Percentiles rank a stretch among this genome's conserved stretches.
Evolutionary conservation across 2,888 invertebrate species (phyloP).

Genomic region (Aleiodes leptofemur): DNA sequence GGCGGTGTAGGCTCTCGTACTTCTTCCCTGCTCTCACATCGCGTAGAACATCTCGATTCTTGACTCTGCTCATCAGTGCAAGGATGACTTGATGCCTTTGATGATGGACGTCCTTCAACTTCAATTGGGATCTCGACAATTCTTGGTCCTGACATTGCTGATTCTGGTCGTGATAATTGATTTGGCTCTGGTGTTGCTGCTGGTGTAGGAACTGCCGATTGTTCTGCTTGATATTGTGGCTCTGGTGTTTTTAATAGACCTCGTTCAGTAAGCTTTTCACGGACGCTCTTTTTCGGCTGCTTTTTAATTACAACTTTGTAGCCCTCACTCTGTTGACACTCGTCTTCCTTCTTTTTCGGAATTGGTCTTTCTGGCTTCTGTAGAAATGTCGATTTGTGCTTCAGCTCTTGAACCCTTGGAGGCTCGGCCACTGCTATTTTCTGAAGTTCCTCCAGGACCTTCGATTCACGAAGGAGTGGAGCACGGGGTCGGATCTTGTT

Average conservation of each 20-base stretch:
- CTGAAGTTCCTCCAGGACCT: conserved; percentile 79
- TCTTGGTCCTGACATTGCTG: conserved; percentile 53
- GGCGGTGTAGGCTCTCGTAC: conserved; percentile 37
- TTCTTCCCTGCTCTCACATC: conserved; percentile 40
- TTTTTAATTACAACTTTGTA: conserved; percentile 72
- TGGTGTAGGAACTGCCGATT: conserved; percentile 22
- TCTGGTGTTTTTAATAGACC: conserved; percentile 64
- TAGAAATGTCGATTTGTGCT: conserved; percentile 82
- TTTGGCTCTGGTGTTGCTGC: conserved; percentile 62
- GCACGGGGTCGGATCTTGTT: conserved; percentile 82
- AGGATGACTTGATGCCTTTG: conserved; percentile 53
- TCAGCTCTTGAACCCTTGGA: conserved; percentile 65
- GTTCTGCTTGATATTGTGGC: conserved; percentile 43
- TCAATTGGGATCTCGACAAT: conserved; percentile 40
- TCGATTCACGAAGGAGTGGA: conserved; percentile 81
- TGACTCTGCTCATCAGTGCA: conserved; percentile 54
- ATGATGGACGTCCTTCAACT: conserved; percentile 60
- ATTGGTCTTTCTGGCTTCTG: conserved; percentile 84
- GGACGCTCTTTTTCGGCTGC: conserved; percentile 69
- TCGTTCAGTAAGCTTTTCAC: conserved; percentile 66
- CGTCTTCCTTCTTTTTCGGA: conserved; percentile 73
- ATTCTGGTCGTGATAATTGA: conserved; percentile 51
- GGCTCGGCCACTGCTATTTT: conserved; percentile 66
- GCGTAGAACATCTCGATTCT: conserved; percentile 28
- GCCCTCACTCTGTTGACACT: conserved; percentile 54